Conservation (phyloP, 2,797 vertebrate genomes). For the Microchirus variegatus region DNA sequence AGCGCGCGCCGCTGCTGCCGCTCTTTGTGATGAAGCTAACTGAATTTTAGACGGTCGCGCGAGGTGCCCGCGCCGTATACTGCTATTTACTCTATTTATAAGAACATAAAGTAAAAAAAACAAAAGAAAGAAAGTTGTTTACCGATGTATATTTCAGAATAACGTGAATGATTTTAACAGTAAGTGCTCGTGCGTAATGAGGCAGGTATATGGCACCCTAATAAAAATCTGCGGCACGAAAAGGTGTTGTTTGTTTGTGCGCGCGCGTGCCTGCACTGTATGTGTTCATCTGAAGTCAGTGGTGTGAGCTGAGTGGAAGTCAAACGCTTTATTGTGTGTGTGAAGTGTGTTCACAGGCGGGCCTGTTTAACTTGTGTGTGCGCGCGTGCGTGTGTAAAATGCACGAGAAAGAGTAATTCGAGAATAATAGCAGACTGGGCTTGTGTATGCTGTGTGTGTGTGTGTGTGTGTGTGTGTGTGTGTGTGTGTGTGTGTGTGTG, state of each 20-base stretch:
- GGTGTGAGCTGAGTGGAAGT: constrained; percentile 24
- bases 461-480: too few species aligned
- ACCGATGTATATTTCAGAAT: not conserved
- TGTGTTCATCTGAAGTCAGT: constrained; percentile 10
- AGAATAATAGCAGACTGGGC: constrained; percentile 41
- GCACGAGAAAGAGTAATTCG: constrained; percentile 57
- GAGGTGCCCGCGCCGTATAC: constrained; percentile 7
- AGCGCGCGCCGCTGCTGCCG: constrained; percentile 61
- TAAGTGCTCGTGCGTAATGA: constrained; percentile 3
- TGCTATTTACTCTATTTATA: not conserved
- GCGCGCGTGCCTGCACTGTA: constrained; percentile 22
- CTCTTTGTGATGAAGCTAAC: constrained; percentile 61
- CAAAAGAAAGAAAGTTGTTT: not conserved
- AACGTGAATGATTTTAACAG: not conserved
- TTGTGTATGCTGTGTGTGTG: constrained; percentile 24
- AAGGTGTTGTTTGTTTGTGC: constrained; percentile 43
- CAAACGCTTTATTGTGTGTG: constrained; percentile 18
- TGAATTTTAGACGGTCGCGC: constrained; percentile 29
- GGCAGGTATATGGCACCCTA: constrained; percentile 48
- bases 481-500: constrained; percentile 25
- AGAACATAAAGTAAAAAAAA: not conserved
- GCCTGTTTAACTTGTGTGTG: not conserved
- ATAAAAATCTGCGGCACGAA: constrained; percentile 65
- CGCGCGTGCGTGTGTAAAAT: constrained; percentile 34
- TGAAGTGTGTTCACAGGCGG: constrained; percentile 22